phyloP scores from a whole-genome alignment of 2,888 invertebrate species.

The Itoplectis maculator region DNA sequence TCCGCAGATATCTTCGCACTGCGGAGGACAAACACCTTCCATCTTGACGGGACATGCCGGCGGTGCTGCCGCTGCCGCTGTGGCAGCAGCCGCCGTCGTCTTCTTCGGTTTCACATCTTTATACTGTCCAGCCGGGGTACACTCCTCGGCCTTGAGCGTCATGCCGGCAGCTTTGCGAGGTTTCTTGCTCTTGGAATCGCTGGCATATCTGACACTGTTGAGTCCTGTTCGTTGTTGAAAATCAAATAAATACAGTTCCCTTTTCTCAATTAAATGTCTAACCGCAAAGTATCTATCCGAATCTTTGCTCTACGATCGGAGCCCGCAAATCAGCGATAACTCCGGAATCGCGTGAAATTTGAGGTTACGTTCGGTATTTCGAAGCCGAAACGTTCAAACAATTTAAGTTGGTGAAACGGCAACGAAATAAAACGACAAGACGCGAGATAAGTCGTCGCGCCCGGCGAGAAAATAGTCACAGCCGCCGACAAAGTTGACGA shows the following conservation, averaged over 20 bases:
- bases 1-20: constrained; percentile 75
- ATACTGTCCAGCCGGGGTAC: constrained; percentile 71
- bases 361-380: background rate
- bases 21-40: constrained; percentile 73
- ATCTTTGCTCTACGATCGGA: no score
- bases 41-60: constrained; percentile 34
- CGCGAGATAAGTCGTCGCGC: background rate
- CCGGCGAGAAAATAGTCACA: background rate
- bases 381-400: background rate
- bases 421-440: background rate
- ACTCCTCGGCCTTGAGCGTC: constrained; percentile 80
- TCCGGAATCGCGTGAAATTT: background rate
- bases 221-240: constrained; percentile 69
- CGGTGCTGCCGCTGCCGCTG: constrained; percentile 11
- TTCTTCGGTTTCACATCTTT: constrained; percentile 65
- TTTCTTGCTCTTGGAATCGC: constrained; percentile 71
- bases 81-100: constrained; percentile 58
- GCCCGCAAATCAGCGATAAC: background rate
- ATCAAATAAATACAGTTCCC: background rate
- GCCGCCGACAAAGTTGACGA: background rate
- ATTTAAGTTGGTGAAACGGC: background rate
- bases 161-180: constrained; percentile 72
- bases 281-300: no score
- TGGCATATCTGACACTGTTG: constrained; percentile 74
- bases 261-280: background rate